phyloP scores from a whole-genome alignment of 2,113 vertebrate genomes.

The Oreamnos americanus region DNA sequence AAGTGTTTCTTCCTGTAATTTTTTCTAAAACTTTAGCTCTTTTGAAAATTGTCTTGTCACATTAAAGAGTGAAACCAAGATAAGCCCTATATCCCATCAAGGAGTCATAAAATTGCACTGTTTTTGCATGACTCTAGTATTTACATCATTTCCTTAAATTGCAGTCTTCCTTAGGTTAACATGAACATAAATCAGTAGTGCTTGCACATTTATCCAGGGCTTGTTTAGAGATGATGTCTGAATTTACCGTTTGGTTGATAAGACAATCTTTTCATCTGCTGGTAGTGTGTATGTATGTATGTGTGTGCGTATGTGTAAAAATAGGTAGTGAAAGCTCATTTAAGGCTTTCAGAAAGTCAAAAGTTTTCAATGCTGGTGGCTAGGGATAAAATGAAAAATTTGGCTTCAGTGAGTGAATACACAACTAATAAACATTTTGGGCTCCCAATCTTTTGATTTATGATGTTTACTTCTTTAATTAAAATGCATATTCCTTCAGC shows the following conservation, averaged over 20 bases:
- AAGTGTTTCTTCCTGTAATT: not conserved
- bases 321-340: not conserved
- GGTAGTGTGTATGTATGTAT: not conserved
- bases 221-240: not conserved
- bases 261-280: not conserved
- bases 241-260: not conserved
- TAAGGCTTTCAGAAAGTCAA: not conserved
- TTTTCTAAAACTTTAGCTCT: not conserved
- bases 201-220: not conserved
- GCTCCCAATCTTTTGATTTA: not conserved
- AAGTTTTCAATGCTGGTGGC: not conserved
- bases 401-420: not conserved
- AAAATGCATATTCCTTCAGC: conserved; percentile 36
- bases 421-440: not conserved
- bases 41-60: not conserved
- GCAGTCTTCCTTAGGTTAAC: not conserved
- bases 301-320: not conserved
- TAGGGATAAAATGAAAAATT: not conserved
- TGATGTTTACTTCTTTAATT: conserved; percentile 1
- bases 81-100: not conserved
- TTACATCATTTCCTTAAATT: not conserved
- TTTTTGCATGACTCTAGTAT: not conserved
- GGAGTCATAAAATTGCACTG: not conserved
- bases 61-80: not conserved
- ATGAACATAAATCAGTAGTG: not conserved